These are phyloP conservation scores for Lepeophtheirus nordmannii DNA, from an alignment of 2,888 invertebrate species.

Conservation along the genomic window DNA sequence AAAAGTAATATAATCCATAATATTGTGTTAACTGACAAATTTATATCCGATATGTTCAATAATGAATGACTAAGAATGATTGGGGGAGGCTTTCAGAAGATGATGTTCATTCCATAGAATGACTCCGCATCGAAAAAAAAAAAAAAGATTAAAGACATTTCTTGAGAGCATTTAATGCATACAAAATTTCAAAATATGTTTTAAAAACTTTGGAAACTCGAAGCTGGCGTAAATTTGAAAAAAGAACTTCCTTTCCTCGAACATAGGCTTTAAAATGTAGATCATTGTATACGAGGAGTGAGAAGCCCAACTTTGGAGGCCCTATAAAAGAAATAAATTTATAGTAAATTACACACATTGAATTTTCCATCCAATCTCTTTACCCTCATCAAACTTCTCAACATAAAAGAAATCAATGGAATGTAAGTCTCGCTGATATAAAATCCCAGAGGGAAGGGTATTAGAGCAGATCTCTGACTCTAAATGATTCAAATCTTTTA, in stretches of 20 bases:
- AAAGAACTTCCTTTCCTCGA: neutral
- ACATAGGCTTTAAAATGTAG: neutral
- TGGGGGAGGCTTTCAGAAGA: too few relatives aligned
- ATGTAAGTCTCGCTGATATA: neutral
- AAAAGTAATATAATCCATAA: too few relatives aligned
- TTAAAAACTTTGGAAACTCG: neutral
- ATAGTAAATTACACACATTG: neutral
- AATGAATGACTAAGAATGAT: too few relatives aligned
- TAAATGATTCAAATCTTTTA: neutral
- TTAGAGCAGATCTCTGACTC: neutral
- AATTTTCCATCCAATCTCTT: neutral
- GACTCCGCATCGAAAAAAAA: too few relatives aligned
- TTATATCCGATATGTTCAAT: too few relatives aligned
- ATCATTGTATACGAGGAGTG: neutral
- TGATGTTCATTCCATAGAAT: too few relatives aligned
- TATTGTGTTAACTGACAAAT: too few relatives aligned
- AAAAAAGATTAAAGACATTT: too few relatives aligned
- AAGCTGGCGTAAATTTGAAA: neutral
- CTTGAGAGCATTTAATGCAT: neutral
- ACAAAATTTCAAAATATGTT: neutral
- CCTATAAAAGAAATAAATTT: neutral
- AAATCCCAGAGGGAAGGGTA: neutral
- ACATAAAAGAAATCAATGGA: constrained; percentile 1
- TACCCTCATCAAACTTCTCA: too few relatives aligned
- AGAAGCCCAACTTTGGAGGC: neutral